phyloP scores from a whole-genome alignment of 2,797 vertebrate genomes.

The Prionace glauca region DNA sequence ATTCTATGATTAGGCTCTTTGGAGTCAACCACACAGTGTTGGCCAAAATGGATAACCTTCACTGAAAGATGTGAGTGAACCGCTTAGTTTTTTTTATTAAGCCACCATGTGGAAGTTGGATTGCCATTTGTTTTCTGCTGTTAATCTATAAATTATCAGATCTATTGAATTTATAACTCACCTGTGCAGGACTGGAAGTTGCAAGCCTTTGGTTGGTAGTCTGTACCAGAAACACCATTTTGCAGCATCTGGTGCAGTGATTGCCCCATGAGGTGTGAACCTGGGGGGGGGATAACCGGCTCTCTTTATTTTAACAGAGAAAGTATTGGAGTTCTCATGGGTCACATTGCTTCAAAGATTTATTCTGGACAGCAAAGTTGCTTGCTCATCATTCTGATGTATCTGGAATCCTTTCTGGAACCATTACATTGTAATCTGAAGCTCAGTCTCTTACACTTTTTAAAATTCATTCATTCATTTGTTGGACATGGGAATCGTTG shows the following conservation, averaged over 20 bases:
- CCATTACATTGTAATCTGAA: background rate
- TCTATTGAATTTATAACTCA: background rate
- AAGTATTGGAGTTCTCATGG: background rate
- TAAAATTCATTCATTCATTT: too few relatives aligned
- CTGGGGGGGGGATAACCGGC: background rate
- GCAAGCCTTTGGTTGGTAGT: background rate
- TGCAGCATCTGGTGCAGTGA: background rate
- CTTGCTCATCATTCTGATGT: background rate
- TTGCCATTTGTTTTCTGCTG: background rate
- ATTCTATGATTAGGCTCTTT: background rate
- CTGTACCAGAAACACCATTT: background rate
- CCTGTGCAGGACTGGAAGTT: background rate
- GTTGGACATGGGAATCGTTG: too few relatives aligned
- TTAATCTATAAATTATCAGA: background rate
- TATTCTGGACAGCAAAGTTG: background rate
- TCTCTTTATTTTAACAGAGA: background rate
- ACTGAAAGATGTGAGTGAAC: background rate
- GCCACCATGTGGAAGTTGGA: background rate
- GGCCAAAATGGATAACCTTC: background rate
- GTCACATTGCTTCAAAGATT: background rate
- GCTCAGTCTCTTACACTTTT: background rate
- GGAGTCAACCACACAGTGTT: background rate
- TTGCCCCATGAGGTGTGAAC: background rate
- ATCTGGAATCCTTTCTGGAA: background rate
- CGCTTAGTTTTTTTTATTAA: background rate